Evolutionary conservation across 2,888 invertebrate genomes (phyloP).

Genomic region (Aphidius colemani): DNA sequence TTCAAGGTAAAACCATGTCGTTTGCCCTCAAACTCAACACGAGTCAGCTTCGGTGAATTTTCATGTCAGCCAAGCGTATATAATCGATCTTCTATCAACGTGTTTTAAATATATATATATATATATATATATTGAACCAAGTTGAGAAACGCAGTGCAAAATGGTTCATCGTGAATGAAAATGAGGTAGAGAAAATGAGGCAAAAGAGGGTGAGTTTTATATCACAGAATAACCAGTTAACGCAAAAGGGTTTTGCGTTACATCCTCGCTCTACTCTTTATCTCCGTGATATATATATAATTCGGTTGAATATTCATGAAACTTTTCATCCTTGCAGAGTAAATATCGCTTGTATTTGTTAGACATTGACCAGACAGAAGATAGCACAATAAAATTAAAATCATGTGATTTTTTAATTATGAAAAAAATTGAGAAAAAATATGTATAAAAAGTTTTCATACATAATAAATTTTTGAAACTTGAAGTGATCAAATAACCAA

Average conservation of each 20-base stretch:
- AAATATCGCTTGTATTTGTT: slow-evolving; percentile 41
- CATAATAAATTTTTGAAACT: too few relatives aligned
- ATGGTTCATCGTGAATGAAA: too few relatives aligned
- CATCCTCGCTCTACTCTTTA: slow-evolving; percentile 15
- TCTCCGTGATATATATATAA: slow-evolving; percentile 21
- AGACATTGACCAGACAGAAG: slow-evolving; percentile 50
- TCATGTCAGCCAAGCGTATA: slow-evolving; percentile 30
- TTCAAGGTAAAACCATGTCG: too few relatives aligned
- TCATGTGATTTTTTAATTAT: slow-evolving; percentile 53
- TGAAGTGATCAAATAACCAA: slow-evolving; percentile 22
- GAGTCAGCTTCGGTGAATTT: slow-evolving; percentile 22
- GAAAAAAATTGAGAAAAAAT: slow-evolving; percentile 35
- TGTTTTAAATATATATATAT: too few relatives aligned
- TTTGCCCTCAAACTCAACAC: slow-evolving; percentile 10
- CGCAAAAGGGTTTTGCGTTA: slow-evolving; percentile 27
- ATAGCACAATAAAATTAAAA: slow-evolving; percentile 38
- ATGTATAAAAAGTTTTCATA: too few relatives aligned
- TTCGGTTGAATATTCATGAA: slow-evolving; percentile 49
- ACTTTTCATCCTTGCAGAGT: slow-evolving; percentile 35
- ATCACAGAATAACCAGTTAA: slow-evolving; percentile 33
- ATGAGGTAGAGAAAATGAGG: too few relatives aligned
- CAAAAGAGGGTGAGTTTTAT: too few relatives aligned
- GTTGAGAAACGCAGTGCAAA: too few relatives aligned
- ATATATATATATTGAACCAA: too few relatives aligned
- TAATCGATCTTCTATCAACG: slow-evolving; percentile 28